Evolutionary conservation across 2,888 invertebrate species (phyloP).

Genomic region (Cancer borealis): DNA sequence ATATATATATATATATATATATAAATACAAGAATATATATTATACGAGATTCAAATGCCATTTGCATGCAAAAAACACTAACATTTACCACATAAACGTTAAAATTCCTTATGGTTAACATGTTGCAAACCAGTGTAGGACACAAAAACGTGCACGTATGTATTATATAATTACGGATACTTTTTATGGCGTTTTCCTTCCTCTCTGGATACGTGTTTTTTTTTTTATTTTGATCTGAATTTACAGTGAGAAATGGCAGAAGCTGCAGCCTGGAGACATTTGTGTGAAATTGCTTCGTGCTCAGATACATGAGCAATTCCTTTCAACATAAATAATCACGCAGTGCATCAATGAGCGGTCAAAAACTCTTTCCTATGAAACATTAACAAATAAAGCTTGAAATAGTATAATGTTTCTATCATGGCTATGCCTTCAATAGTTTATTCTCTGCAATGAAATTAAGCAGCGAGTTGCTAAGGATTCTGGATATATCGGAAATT

Average conservation of each 20-base stretch:
- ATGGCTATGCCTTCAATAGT: not conserved
- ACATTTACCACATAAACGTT: not conserved
- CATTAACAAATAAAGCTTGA: too few species aligned
- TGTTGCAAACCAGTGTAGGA: not conserved
- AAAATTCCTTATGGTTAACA: not conserved
- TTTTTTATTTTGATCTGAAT: not conserved
- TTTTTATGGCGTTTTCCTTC: not conserved
- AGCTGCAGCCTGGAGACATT: not conserved
- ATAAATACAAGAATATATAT: too few species aligned
- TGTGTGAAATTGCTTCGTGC: too few species aligned
- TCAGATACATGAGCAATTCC: too few species aligned
- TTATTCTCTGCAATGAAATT: too few species aligned
- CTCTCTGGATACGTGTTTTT: not conserved
- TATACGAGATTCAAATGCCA: not conserved
- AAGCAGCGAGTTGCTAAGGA: too few species aligned
- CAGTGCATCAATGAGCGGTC: too few species aligned
- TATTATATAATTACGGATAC: not conserved
- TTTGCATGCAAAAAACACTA: not conserved
- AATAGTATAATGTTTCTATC: too few species aligned
- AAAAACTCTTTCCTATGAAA: too few species aligned
- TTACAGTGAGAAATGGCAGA: not conserved
- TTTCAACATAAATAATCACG: too few species aligned
- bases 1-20: too few species aligned
- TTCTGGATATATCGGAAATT: too few species aligned
- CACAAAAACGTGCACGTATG: not conserved